Base-by-base conservation (phyloP, 2,888 invertebrate species). In the Hemaris fuciformis region DNA sequence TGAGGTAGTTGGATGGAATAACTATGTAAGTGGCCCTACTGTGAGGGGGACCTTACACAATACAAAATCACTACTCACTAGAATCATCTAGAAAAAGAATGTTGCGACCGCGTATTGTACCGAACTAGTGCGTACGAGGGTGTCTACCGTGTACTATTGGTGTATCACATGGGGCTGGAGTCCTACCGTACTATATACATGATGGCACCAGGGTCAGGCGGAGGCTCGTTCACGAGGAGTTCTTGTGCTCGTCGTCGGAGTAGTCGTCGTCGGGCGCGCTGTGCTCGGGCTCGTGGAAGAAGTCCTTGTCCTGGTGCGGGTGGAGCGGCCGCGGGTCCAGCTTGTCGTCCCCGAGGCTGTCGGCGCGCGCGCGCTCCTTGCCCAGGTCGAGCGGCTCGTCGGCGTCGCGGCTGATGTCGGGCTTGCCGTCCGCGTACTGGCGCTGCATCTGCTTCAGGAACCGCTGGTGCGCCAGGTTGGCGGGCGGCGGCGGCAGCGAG, bases 401-500 rank as follows among this genome's bases (percentile, higher is more conserved):
- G 3, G 91, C 71, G 66, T 88, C 91, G 45, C 94, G 84, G 83
- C 92, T 91, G 80, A 94, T 93, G 80, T 93, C 93, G 8, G 94
- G 84, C 68, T 94, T 94, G 74, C 79, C 90, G 62, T 94, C 94
- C 62, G 93, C 90, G 83, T 94, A 94, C 69, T 93, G 91, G 57
- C 94, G 92, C 77, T 94, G 94, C 94, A 94, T 94, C 80, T 94
- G 94, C 72, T 94, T 94, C 62, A 94, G 80, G 79, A 93, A 94
- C 72, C 94, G 94, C 75, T 94, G 94, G 80, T 94, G 94, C 3
- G 90, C 89, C 2, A 91, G 83, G 56, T 89, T 88, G 42, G 91
- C 86, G n/a, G 93, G 90, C 7, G 92, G 92, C 1, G 93, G 93
- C 8, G 94, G 94, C n/a, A 94, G 80, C 46, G 91, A 89, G 18